phyloP scores from a whole-genome alignment of 2,113 vertebrate species.

The Carlito syrichta region DNA sequence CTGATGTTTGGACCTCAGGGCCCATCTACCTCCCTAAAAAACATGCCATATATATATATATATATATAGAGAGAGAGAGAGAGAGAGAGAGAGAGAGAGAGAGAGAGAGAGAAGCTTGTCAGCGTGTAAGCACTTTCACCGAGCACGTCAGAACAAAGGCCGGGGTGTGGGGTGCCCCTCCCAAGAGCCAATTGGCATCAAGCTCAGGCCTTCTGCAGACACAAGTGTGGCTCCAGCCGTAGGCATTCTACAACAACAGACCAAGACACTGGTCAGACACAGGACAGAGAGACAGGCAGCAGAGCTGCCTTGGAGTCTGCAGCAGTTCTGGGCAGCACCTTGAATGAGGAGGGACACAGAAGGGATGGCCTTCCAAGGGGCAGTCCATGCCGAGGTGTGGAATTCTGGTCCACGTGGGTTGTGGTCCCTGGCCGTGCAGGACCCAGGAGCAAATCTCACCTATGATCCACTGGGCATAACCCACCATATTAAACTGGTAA shows the following conservation, averaged over 20 bases:
- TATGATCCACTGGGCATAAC: no score
- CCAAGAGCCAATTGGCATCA: fast-evolving
- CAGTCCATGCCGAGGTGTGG: fast-evolving
- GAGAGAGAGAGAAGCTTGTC: no score
- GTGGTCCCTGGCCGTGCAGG: fast-evolving
- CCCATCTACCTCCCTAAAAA: no score
- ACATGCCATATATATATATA: no score
- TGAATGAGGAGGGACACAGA: fast-evolving
- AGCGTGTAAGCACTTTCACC: fast-evolving
- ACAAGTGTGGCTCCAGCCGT: fast-evolving
- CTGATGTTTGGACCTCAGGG: not conserved
- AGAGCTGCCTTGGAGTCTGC: no score
- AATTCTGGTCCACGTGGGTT: fast-evolving
- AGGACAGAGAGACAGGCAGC: no score
- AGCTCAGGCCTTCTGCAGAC: not conserved
- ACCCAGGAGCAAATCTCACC: no score
- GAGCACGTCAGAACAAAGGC: fast-evolving
- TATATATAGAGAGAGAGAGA: no score
- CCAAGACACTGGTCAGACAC: not conserved
- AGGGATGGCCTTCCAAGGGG: not conserved
- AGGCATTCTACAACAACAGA: not conserved
- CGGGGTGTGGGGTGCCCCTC: fast-evolving
- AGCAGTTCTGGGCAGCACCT: fast-evolving
- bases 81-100: no score
- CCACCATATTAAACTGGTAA: fast-evolving